Conservation (phyloP, 1,140 invertebrate species). For the Papilio dardanus region DNA sequence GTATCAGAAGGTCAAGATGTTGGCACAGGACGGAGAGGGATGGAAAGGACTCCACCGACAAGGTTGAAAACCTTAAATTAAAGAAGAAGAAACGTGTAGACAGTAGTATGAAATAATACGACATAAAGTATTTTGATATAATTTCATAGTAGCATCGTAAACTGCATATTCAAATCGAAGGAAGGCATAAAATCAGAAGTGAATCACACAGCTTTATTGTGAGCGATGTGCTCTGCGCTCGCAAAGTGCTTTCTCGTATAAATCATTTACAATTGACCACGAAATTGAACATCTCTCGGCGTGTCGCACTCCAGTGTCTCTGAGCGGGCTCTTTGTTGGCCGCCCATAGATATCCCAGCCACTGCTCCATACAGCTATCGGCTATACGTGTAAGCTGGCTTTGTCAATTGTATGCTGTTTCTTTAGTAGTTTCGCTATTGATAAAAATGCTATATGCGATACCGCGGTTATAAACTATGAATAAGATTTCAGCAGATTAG, state of each 20-base stretch:
- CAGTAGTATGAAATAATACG: too few species aligned
- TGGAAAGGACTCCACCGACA: too few species aligned
- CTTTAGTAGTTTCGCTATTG: neutral
- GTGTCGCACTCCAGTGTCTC: constrained; percentile 1
- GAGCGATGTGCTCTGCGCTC: neutral
- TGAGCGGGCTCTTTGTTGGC: neutral
- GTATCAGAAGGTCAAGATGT: too few species aligned
- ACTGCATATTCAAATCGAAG: neutral
- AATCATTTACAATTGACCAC: constrained; percentile 18
- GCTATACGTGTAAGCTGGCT: neutral
- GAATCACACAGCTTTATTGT: neutral
- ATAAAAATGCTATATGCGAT: neutral
- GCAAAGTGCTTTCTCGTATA: constrained; percentile 7
- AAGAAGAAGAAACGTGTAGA: too few species aligned
- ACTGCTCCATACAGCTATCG: neutral
- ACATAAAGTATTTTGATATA: neutral
- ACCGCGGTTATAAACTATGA: neutral
- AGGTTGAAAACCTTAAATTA: too few species aligned
- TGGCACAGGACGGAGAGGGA: too few species aligned
- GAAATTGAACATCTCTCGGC: constrained; percentile 12
- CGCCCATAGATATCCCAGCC: neutral
- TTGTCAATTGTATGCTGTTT: neutral
- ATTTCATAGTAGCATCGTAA: neutral
- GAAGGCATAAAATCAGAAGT: neutral
- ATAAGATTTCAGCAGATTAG: too few species aligned